Percentiles rank a stretch among this genome's conserved stretches.
Evolutionary conservation across 2,888 invertebrate genomes (phyloP).

Genomic region (Ommatoiulus sabulosus): DNA sequence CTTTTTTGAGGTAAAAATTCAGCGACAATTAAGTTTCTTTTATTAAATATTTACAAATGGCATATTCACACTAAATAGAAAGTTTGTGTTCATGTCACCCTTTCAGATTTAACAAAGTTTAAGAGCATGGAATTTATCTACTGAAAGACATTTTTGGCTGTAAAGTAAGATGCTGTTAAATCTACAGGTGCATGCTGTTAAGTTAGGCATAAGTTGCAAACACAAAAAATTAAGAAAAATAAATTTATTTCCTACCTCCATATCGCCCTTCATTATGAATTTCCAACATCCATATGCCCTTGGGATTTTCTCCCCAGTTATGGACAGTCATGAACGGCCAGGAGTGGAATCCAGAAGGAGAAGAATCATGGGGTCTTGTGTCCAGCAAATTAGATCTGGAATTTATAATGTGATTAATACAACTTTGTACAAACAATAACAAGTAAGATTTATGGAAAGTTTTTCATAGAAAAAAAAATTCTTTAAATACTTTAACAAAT

Average conservation of each 20-base stretch:
- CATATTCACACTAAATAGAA: no score
- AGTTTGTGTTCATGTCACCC: no score
- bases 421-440: background rate
- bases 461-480: no score
- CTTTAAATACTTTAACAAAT: no score
- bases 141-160: no score
- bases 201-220: background rate
- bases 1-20: no score
- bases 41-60: no score
- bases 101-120: no score
- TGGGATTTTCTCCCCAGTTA: constrained; percentile 96
- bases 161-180: no score
- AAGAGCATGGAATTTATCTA: no score
- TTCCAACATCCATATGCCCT: constrained; percentile 94
- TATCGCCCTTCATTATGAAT: constrained; percentile 94
- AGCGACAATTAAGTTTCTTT: no score
- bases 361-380: constrained; percentile 88
- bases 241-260: constrained; percentile 75
- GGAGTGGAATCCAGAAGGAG: constrained; percentile 90
- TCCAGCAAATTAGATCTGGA: constrained; percentile 87
- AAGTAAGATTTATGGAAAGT: no score
- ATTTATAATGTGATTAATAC: background rate
- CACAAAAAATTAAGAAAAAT: background rate
- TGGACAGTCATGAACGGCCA: constrained; percentile 99
- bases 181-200: background rate